Conservation (phyloP, 1,140 invertebrate species). For the Zaprionus camerounensis region DNA sequence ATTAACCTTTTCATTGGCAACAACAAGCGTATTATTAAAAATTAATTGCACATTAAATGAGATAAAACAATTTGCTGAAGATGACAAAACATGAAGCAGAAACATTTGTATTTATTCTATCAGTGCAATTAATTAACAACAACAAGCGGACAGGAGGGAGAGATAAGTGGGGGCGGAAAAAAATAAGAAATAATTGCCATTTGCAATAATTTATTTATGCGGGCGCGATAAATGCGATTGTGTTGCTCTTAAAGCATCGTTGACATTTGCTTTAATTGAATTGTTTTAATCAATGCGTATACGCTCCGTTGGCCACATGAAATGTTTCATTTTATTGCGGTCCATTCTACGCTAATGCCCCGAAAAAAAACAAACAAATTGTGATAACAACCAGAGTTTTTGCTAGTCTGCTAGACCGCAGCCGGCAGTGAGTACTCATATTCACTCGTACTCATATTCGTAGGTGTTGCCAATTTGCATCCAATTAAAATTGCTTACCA, state of each 20-base stretch:
- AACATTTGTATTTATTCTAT: conserved; percentile 18
- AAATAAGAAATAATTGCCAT: conserved; percentile 57
- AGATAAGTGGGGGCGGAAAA: neutral
- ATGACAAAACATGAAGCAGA: neutral
- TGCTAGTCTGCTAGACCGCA: neutral
- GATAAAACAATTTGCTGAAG: conserved; percentile 35
- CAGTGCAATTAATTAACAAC: conserved; percentile 42
- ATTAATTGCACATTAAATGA: conserved; percentile 72
- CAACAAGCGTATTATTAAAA: conserved; percentile 55
- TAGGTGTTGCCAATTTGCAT: conserved; percentile 65
- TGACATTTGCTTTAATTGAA: conserved; percentile 63
- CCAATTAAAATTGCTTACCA: conserved; percentile 66
- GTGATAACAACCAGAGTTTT: conserved; percentile 20
- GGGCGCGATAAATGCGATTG: conserved; percentile 48
- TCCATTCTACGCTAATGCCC: conserved; percentile 44
- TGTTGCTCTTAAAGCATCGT: conserved; percentile 32
- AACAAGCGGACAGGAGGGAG: conserved; percentile 2
- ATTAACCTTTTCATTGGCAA: conserved; percentile 11
- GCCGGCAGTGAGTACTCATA: neutral
- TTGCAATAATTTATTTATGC: conserved; percentile 59
- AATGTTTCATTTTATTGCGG: conserved; percentile 50
- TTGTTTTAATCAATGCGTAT: conserved; percentile 59
- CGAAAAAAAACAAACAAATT: conserved; percentile 15
- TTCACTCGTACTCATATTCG: neutral
- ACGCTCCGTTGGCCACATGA: conserved; percentile 23